A percentile compares a stretch with the other conserved stretches of the same genome.
phyloP scores from a whole-genome alignment of 2,113 vertebrate species.

The Sceloporus undulatus region DNA sequence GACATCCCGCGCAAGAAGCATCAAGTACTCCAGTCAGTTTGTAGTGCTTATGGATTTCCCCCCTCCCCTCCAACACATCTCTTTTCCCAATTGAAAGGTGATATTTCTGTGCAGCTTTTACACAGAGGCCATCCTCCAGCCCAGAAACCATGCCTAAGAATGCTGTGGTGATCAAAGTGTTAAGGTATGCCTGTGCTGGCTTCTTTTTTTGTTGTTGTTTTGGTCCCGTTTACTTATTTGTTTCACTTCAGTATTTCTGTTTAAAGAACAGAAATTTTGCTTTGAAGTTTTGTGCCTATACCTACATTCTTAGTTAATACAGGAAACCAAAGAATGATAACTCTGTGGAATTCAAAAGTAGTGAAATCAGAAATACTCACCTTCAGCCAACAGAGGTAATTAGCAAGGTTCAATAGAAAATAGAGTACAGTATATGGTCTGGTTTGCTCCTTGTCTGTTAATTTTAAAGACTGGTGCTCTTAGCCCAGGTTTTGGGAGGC shows the following conservation, averaged over 20 bases:
- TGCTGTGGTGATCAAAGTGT: background rate
- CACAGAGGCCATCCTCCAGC: background rate
- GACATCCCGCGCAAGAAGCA: constrained; percentile 3
- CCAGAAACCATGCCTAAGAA: background rate
- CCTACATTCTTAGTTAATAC: background rate
- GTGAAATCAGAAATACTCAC: background rate
- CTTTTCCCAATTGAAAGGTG: background rate
- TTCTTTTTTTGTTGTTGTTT: background rate
- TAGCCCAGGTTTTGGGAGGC: background rate
- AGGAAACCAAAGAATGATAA: background rate
- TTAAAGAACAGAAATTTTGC: background rate
- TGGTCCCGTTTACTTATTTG: background rate
- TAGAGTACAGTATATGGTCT: background rate
- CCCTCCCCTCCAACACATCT: background rate
- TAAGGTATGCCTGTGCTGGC: background rate
- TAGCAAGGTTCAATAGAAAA: background rate
- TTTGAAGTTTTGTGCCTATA: background rate
- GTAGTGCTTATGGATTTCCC: background rate
- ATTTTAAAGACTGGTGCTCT: background rate
- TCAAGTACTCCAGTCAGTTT: background rate
- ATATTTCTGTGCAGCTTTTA: background rate
- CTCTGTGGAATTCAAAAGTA: background rate
- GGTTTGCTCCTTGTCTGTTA: background rate
- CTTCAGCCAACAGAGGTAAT: background rate
- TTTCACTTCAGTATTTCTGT: background rate